Evolutionary conservation across 2,797 vertebrate species (phyloP).

Genomic region (Telmatherina bonti): DNA sequence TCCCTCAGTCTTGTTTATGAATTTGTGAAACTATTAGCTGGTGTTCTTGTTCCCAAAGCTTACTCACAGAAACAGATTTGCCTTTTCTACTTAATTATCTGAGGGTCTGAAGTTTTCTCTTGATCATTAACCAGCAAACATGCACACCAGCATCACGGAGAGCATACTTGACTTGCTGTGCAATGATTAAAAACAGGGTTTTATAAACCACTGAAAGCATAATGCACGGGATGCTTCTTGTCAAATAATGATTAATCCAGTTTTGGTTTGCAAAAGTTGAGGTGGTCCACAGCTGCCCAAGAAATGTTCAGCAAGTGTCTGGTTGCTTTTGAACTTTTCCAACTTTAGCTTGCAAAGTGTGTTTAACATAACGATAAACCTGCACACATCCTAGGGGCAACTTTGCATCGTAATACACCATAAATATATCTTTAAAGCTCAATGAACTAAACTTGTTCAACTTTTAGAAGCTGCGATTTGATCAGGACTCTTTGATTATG

Average conservation of each 20-base stretch:
- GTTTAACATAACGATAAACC: neutral
- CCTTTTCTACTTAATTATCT: neutral
- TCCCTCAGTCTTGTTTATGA: neutral
- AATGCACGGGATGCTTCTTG: neutral
- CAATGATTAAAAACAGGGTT: neutral
- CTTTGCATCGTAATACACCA: neutral
- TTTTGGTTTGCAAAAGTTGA: neutral
- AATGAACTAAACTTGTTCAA: neutral
- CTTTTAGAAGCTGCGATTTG: neutral
- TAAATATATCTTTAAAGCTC: neutral
- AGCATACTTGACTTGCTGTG: neutral
- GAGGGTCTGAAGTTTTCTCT: conserved; percentile 3
- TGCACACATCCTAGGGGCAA: neutral
- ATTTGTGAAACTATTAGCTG: neutral
- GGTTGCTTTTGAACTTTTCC: conserved; percentile 1
- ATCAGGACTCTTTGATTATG: neutral
- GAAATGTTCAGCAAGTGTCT: conserved; percentile 1
- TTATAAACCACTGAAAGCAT: neutral
- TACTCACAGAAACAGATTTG: neutral
- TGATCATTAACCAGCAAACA: conserved; percentile 16
- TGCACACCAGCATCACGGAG: conserved; percentile 2
- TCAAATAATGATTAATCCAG: neutral
- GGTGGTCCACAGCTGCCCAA: neutral
- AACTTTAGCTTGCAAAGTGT: neutral
- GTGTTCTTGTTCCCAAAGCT: neutral